Conservation (phyloP, 2,113 vertebrate genomes). For the Brienomyrus brachyistius region DNA sequence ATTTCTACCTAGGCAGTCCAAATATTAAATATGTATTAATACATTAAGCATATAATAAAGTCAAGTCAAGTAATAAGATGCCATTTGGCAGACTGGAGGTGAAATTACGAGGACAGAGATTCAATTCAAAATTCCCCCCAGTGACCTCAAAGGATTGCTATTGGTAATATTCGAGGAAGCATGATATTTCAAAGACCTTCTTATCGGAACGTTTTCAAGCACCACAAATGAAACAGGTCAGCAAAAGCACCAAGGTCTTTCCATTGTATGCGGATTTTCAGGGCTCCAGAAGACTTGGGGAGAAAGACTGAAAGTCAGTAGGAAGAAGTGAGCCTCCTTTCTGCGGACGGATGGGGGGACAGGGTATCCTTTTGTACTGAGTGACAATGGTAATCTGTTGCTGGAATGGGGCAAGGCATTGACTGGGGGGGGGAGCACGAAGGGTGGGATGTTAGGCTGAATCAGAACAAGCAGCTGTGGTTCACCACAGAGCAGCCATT, state of each 20-base stretch:
- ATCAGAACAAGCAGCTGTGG: conserved; percentile 5
- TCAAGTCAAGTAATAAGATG: neutral
- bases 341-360: neutral
- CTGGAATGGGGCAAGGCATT: neutral
- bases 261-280: neutral
- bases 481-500: conserved; percentile 10
- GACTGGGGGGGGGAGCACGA: no score
- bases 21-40: neutral
- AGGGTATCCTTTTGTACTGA: conserved; percentile 17
- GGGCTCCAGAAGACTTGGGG: neutral
- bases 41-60: neutral
- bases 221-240: neutral
- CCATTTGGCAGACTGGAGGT: neutral
- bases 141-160: neutral
- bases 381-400: conserved; percentile 19
- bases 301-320: neutral
- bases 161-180: neutral
- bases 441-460: neutral
- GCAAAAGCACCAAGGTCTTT: neutral
- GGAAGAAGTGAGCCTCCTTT: neutral
- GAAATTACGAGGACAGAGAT: neutral
- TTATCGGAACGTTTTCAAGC: neutral
- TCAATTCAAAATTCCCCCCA: neutral
- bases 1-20: neutral
- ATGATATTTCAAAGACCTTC: neutral